A percentile compares a stretch with the other conserved stretches of the same genome.
These are phyloP conservation scores for Nowickia ferox DNA, from an alignment of 2,888 invertebrate genomes.

Conservation along the genomic window DNA sequence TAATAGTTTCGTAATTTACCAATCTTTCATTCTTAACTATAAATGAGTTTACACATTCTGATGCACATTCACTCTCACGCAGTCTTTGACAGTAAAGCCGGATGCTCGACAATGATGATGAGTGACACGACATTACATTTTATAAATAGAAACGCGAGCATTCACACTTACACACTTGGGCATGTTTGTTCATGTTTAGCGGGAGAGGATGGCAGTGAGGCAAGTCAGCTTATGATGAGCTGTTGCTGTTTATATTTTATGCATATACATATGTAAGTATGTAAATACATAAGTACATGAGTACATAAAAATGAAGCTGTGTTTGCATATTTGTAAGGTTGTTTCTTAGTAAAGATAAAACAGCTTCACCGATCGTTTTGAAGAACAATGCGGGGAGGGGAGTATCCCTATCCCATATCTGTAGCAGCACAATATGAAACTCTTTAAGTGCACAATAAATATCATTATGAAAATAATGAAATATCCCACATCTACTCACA, in stretches of 20 bases:
- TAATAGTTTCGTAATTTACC: slow-evolving; percentile 23
- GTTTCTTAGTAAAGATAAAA: too few relatives aligned
- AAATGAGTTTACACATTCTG: not conserved
- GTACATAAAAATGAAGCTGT: not conserved
- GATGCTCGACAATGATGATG: slow-evolving; percentile 70
- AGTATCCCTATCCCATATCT: too few relatives aligned
- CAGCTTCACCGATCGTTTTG: too few relatives aligned
- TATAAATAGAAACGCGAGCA: slow-evolving; percentile 15
- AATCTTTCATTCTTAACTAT: slow-evolving; percentile 10
- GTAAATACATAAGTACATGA: not conserved
- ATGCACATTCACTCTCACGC: slow-evolving; percentile 16
- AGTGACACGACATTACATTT: slow-evolving; percentile 65
- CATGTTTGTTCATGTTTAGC: not conserved
- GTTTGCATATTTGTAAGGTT: too few relatives aligned
- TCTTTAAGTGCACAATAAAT: too few relatives aligned
- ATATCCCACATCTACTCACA: too few relatives aligned
- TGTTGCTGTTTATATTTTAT: too few relatives aligned
- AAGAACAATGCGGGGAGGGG: too few relatives aligned
- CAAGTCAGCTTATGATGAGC: too few relatives aligned
- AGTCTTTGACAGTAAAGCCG: slow-evolving; percentile 38
- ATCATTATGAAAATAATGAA: too few relatives aligned
- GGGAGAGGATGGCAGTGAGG: too few relatives aligned
- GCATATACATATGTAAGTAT: not conserved
- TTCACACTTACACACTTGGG: not conserved
- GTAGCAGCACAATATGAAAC: too few relatives aligned